Evolutionary conservation across 2,113 vertebrate genomes (phyloP).

Genomic region (Trinectes maculatus): DNA sequence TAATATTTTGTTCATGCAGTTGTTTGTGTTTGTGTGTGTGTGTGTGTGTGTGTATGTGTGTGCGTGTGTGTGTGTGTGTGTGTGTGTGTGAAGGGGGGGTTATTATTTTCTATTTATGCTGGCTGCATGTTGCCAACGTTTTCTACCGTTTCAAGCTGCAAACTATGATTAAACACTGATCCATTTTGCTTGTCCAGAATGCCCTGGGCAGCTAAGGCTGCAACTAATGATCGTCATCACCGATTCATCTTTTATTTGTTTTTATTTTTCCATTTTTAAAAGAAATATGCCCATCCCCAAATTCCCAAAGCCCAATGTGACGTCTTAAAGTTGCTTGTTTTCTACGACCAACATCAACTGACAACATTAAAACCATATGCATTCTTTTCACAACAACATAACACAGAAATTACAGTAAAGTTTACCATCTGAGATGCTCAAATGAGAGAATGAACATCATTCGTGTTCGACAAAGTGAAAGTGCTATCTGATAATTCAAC

Average conservation of each 20-base stretch:
- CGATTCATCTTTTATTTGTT: neutral
- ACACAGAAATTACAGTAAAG: neutral
- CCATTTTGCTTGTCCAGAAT: constrained; percentile 16
- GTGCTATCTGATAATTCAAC: constrained; percentile 15
- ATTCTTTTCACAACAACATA: constrained; percentile 20
- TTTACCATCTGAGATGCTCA: neutral
- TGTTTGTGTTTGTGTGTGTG: too few relatives aligned
- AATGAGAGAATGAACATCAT: neutral
- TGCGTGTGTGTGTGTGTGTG: too few relatives aligned
- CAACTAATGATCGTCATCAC: constrained; percentile 19
- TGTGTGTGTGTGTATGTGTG: too few relatives aligned
- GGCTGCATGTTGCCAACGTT: constrained; percentile 26
- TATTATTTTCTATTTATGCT: constrained; percentile 8
- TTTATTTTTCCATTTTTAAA: constrained; percentile 4
- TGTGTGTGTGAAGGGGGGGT: neutral
- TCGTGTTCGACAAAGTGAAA: constrained; percentile 1
- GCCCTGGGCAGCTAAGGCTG: constrained; percentile 21
- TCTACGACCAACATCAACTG: neutral
- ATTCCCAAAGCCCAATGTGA: constrained; percentile 1
- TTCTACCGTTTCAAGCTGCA: constrained; percentile 40
- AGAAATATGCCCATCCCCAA: neutral
- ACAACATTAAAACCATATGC: constrained; percentile 10
- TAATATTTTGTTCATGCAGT: constrained; percentile 34
- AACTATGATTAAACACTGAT: constrained; percentile 18
- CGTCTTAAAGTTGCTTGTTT: constrained; percentile 12